Evolutionary conservation across 2,888 invertebrate species (phyloP), one percentile per base, ranked within the genome.

Genomic region (Lamellibrachia satsuma): DNA sequence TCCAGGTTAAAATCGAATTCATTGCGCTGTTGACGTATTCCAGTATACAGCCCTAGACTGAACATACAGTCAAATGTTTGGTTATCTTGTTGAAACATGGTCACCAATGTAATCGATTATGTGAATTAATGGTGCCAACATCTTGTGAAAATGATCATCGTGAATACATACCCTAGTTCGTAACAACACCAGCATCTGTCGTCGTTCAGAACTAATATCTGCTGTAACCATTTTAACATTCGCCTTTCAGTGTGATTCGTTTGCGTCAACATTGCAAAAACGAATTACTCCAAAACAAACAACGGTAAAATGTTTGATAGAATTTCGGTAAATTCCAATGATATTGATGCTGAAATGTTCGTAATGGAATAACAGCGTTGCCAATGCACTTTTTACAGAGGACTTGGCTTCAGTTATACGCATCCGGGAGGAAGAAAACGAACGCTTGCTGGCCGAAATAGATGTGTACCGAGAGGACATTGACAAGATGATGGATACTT

Each of bases 371-470:
- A 1, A 55, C 55, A 55, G 55, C 9, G 55, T 55, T 55, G 8
- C 9, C 55, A 39, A 39, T 39, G 39, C 39, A 39, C 39, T 39
- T 39, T 55, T 93, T 94, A 22, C 94, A 96, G 96, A 95, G 92
- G 95, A 95, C 91, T 93, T 95, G 8, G 92, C 94, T 57, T 93
- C 93, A 6, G 93, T 94, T 11, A 93, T 96, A 9, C 94, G 94
- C 91, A 93, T 94, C 39, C 94, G 95, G 90, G 98, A 98, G 96
- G 97, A 97, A 94, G 98, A 98, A 96, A 97, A 98, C 92, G 98
- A 98, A 90, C 97, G 97, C 1, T 97, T 98, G 95, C 98, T 95
- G 91, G 94, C 94, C 22, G 96, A 96, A 93, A 93, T 96, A 11
- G 93, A 93, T 51, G 95, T 94, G 52, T 93, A 95, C 57, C 94